Evolutionary conservation across 2,888 invertebrate genomes (phyloP).

Genomic region (Apodemia zela): DNA sequence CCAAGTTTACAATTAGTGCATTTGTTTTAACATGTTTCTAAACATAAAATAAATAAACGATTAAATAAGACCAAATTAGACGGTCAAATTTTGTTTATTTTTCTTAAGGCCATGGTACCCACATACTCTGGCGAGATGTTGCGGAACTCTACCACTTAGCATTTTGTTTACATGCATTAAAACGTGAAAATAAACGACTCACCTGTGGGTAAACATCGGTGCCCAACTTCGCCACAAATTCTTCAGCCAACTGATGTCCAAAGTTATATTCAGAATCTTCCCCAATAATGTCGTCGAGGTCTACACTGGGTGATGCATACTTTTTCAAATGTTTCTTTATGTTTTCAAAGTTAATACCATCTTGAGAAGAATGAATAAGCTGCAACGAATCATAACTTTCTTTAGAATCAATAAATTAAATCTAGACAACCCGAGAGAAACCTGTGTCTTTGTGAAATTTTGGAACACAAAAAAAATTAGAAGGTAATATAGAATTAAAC

Average conservation of each 20-base stretch:
- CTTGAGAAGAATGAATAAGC: conserved; percentile 52
- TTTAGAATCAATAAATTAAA: conserved; percentile 6
- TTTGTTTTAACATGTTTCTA: no score
- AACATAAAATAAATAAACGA: no score
- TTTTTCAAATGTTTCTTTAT: conserved; percentile 85
- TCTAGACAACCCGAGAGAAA: no score
- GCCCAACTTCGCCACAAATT: conserved; percentile 89
- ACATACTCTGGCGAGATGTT: no score
- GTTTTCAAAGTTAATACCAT: conserved; percentile 80
- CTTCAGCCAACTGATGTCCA: conserved; percentile 88
- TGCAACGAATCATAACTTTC: conserved; percentile 34
- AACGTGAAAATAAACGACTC: background rate
- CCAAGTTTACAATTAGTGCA: no score
- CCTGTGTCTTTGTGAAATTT: no score
- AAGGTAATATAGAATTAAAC: no score
- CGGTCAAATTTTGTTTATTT: no score
- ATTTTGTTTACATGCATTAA: background rate
- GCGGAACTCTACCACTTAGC: no score
- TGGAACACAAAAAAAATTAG: no score
- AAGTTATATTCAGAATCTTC: conserved; percentile 95
- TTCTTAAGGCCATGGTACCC: no score
- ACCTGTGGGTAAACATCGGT: conserved; percentile 48
- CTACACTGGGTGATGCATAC: conserved; percentile 63
- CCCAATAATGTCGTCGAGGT: conserved; percentile 89
- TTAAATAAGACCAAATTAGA: no score